Evolutionary conservation across 1,140 invertebrate genomes (phyloP), one percentile per base, ranked within the genome.

Genomic region (Diorhabda carinulata): DNA sequence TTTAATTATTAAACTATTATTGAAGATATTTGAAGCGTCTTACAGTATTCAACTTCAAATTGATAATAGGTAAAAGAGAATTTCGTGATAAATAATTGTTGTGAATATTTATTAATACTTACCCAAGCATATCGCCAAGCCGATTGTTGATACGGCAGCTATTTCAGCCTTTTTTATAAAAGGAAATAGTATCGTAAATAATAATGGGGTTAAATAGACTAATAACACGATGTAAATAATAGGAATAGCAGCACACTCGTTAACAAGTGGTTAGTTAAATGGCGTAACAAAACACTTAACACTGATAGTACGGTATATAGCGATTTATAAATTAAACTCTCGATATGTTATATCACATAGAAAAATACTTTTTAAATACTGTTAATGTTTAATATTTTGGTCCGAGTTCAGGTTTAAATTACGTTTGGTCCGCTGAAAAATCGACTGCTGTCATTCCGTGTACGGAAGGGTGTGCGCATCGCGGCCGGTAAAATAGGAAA

Each of bases 401-500:
- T 72, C 71, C 71, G 71, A 70, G 10, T 8, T 44, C 47, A 64
- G 47, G 56, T 66, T 60, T 52, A 68, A 64, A 64, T 72, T 72
- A 72, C 71, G 66, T 72, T 72, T 72, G 71, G 71, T 72, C 71
- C 71, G 71, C 71, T 70, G 62, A 72, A 70, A 70, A 70, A 70
- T 72, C 71, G 71, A 67, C 71, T 70, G 71, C 68, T 68, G 61
- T 65, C 61, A 61, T 67, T 66, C 62, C 68, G 71, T 72, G 64
- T 59, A 57, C 61, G 66, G 64, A 72, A 70, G 68, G 68, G 71
- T 72, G 71, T 70, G 68, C 68, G 60, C 25, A 25, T 70, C 64
- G 65, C 63, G 41, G 65, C 63, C 68, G 71, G 65, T 64, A 66
- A 66, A 57, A 66, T 60, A 66, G 64, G 64, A 45, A 42, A 42